phyloP scores from a whole-genome alignment of 2,797 vertebrate genomes.

The Micromesistius poutassou region DNA sequence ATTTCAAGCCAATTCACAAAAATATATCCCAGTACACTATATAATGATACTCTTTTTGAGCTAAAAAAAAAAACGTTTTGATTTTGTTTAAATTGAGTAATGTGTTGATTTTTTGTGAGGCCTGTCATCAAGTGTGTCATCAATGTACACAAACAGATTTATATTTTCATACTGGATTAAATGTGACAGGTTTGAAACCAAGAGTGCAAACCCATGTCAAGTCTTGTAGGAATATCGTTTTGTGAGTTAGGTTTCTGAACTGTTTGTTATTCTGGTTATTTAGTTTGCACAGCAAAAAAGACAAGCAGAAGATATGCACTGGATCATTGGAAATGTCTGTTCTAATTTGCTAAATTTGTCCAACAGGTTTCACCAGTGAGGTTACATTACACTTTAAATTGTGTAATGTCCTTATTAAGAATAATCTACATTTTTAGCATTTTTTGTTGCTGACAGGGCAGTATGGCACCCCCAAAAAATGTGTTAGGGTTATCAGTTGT shows the following conservation, averaged over 20 bases:
- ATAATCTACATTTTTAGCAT: neutral
- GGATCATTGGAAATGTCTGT: neutral
- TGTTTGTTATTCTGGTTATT: neutral
- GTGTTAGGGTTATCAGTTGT: neutral
- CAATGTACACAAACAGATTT: too few species aligned
- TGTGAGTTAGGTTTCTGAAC: neutral
- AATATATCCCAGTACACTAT: neutral
- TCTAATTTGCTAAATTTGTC: neutral
- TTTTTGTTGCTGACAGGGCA: neutral
- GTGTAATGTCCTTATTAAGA: neutral
- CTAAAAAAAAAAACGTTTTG: neutral
- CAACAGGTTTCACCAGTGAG: neutral
- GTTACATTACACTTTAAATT: neutral
- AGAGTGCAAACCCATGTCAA: neutral
- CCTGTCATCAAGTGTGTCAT: neutral
- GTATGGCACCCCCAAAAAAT: neutral
- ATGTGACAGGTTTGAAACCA: neutral
- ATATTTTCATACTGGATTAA: neutral
- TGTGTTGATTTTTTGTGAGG: neutral
- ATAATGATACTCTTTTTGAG: neutral
- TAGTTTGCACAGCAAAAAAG: neutral
- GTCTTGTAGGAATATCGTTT: neutral
- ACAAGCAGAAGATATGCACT: neutral
- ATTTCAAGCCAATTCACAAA: slow-evolving; percentile 12
- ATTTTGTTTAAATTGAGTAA: neutral